phyloP scores from a whole-genome alignment of 1,140 invertebrate species.

The Zaprionus camerounensis region DNA sequence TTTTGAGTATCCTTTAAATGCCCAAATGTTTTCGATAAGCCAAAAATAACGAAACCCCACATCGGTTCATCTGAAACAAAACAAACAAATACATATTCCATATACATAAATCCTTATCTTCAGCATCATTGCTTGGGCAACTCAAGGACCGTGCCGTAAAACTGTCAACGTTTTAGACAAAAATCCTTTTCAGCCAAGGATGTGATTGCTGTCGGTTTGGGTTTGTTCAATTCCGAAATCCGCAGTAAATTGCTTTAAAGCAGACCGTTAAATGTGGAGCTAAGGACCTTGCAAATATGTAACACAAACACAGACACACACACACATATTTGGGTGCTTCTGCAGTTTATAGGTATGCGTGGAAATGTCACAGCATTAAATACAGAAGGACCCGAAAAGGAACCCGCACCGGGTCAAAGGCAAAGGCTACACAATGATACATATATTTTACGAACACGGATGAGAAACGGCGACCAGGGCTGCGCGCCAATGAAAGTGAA shows the following conservation, averaged over 20 bases:
- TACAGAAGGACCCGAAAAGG: constrained; percentile 29
- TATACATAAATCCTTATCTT: constrained; percentile 9
- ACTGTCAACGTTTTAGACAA: constrained; percentile 47
- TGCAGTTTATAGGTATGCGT: constrained; percentile 62
- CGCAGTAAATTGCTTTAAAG: constrained; percentile 71
- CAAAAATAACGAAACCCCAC: constrained; percentile 12
- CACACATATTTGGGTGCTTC: constrained; percentile 22
- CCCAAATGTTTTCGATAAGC: constrained; percentile 22
- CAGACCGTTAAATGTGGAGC: constrained; percentile 46
- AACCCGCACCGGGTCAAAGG: constrained; percentile 19
- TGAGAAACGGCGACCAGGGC: constrained; percentile 33
- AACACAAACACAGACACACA: constrained; percentile 23
- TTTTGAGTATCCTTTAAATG: constrained; percentile 61
- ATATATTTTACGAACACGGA: constrained; percentile 58
- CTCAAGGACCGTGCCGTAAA: constrained; percentile 50
- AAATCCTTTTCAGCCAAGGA: constrained; percentile 35
- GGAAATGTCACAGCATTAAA: constrained; percentile 61
- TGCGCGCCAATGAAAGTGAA: constrained; percentile 1
- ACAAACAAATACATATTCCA: constrained; percentile 1
- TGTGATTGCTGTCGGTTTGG: constrained; percentile 26
- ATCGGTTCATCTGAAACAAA: constrained; percentile 1
- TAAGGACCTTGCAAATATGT: constrained; percentile 19
- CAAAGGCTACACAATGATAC: constrained; percentile 66
- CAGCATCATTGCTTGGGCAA: constrained; percentile 38
- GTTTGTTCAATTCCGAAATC: constrained; percentile 46